Evolutionary conservation across 2,113 vertebrate genomes (phyloP).

Genomic region (Calyptomena viridis): DNA sequence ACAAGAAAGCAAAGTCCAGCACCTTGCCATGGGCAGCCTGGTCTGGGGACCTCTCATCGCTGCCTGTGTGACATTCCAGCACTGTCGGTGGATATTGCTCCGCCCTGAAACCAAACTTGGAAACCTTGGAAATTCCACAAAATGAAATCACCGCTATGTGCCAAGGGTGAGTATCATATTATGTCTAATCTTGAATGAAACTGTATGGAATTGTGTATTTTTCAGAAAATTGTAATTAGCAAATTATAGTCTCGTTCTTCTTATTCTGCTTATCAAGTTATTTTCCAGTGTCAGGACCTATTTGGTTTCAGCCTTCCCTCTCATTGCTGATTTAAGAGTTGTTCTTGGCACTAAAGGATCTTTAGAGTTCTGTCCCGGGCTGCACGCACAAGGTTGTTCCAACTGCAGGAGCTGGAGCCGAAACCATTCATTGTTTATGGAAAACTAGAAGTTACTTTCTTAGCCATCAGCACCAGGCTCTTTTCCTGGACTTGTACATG

Average conservation of each 20-base stretch:
- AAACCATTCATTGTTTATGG: not conserved
- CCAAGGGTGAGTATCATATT: not conserved
- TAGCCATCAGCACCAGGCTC: not conserved
- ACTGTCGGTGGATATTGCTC: not conserved
- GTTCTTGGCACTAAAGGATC: not conserved
- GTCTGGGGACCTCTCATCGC: not conserved
- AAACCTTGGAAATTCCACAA: not conserved
- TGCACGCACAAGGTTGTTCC: not conserved
- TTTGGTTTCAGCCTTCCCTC: conserved; percentile 8
- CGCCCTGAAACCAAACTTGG: not conserved
- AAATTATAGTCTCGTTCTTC: not conserved
- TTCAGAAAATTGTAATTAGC: not conserved
- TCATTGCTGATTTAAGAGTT: not conserved
- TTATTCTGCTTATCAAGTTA: not conserved
- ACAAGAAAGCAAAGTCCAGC: not conserved
- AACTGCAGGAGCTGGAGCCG: not conserved
- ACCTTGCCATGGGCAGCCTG: not conserved
- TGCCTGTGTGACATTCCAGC: not conserved
- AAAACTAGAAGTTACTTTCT: not conserved
- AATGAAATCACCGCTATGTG: not conserved
- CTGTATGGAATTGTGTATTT: not conserved
- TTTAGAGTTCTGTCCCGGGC: not conserved
- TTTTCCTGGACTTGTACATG: not conserved
- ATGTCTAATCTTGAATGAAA: not conserved
- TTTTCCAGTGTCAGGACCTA: conserved; percentile 2